Percentiles rank a stretch among this genome's conserved stretches.
These are phyloP conservation scores for Psix sp. DNA, from an alignment of 1,140 invertebrate genomes.

Conservation along the genomic window DNA sequence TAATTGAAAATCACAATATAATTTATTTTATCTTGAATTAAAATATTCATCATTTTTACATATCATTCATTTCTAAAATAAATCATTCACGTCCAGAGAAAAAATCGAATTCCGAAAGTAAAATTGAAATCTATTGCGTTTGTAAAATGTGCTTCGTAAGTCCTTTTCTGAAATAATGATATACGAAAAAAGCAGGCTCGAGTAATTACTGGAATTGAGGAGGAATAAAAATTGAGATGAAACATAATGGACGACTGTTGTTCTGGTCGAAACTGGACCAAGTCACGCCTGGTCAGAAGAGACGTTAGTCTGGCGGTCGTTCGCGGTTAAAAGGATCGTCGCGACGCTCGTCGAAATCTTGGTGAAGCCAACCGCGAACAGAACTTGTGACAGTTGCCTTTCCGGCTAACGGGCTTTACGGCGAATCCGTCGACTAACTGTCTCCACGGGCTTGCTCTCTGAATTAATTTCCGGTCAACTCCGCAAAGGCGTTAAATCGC, in stretches of 20 bases:
- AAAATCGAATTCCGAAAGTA: too few relatives aligned
- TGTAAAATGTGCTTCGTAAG: too few relatives aligned
- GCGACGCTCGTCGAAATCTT: conserved; percentile 56
- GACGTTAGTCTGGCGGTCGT: conserved; percentile 15
- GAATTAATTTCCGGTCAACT: conserved; percentile 60
- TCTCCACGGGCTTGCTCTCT: conserved; percentile 51
- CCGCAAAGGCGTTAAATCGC: conserved; percentile 56
- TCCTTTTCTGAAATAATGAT: too few relatives aligned
- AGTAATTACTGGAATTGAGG: too few relatives aligned
- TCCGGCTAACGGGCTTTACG: conserved; percentile 57
- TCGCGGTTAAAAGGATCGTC: conserved; percentile 50
- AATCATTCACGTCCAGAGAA: too few relatives aligned
- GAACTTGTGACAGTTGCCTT: conserved; percentile 57
- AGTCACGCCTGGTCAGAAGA: conserved; percentile 40
- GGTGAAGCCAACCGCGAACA: conserved; percentile 58
- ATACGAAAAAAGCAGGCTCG: too few relatives aligned
- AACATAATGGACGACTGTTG: conserved; percentile 26
- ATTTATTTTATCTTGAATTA: too few relatives aligned
- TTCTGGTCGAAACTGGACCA: conserved; percentile 27
- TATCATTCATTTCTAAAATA: too few relatives aligned
- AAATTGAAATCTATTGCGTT: too few relatives aligned
- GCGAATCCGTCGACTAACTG: conserved; percentile 46
- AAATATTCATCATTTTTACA: too few relatives aligned
- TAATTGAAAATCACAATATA: too few relatives aligned
- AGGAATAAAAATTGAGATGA: conserved; percentile 33